phyloP scores from a whole-genome alignment of 64 coral and sea anemone species.

The Dendrophyllia cribrosa region DNA sequence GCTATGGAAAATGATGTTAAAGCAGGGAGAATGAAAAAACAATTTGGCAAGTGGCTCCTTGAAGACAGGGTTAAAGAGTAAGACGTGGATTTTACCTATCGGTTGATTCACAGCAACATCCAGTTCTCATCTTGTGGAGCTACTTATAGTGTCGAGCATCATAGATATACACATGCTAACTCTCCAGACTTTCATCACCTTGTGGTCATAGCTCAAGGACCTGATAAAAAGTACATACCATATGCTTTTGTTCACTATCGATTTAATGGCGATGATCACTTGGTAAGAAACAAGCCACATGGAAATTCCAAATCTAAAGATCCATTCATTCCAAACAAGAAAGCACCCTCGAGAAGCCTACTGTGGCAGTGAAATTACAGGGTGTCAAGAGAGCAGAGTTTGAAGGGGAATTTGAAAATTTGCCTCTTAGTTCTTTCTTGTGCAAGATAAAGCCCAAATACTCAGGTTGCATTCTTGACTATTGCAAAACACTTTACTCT shows the following conservation, averaged over 20 bases:
- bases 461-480: not conserved
- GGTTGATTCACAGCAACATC: not conserved
- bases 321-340: not conserved
- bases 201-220: slow-evolving; percentile 31
- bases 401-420: not conserved
- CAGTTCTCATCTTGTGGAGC: slow-evolving; percentile 22
- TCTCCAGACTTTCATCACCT: slow-evolving; percentile 52
- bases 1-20: too few species aligned
- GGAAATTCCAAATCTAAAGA: slow-evolving; percentile 32
- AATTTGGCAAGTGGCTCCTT: too few species aligned
- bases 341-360: slow-evolving; percentile 46
- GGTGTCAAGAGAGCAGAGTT: slow-evolving; percentile 27
- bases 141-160: slow-evolving; percentile 28
- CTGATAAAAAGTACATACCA: slow-evolving; percentile 19
- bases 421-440: slow-evolving; percentile 20
- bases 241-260: slow-evolving; percentile 54
- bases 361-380: slow-evolving; percentile 34
- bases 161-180: slow-evolving; percentile 41
- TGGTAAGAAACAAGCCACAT: slow-evolving; percentile 51
- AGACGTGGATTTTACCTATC: too few species aligned
- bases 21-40: too few species aligned
- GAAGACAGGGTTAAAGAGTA: too few species aligned
- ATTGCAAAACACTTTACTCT: not conserved
- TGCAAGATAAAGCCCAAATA: not conserved
- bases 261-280: slow-evolving; percentile 39